Percentiles rank a stretch among this genome's conserved stretches.
Evolutionary conservation across 2,888 invertebrate genomes (phyloP).

Genomic region (Chironomus riparius): DNA sequence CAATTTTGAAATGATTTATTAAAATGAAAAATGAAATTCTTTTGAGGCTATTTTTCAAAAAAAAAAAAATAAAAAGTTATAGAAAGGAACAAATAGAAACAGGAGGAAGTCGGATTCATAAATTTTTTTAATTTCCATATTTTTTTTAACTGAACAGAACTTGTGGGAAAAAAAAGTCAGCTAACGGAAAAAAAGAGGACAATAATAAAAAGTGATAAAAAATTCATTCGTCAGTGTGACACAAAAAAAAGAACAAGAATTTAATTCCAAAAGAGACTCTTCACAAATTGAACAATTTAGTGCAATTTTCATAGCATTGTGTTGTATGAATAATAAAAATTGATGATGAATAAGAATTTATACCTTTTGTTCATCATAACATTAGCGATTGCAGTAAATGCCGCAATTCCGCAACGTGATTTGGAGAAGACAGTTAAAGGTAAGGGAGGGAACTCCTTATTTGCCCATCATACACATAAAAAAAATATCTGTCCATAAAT

Average conservation of each 20-base stretch:
- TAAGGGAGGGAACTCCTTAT: neutral
- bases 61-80: too few species aligned
- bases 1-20: neutral
- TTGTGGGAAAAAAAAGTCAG: neutral
- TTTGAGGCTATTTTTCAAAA: neutral
- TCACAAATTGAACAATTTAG: constrained; percentile 6
- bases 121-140: neutral
- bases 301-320: neutral
- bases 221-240: neutral
- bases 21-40: neutral
- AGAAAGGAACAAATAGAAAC: too few species aligned
- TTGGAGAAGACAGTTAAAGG: constrained; percentile 10
- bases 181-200: neutral
- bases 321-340: constrained; percentile 8
- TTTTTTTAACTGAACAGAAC: neutral
- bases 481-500: too few species aligned
- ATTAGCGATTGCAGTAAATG: neutral
- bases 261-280: neutral
- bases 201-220: neutral
- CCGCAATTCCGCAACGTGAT: constrained; percentile 8
- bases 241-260: neutral
- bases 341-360: constrained; percentile 11
- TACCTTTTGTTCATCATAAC: neutral
- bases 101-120: too few species aligned
- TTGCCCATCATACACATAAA: too few species aligned